phyloP scores from a whole-genome alignment of 2,113 vertebrate genomes.

The Pongo abelii region DNA sequence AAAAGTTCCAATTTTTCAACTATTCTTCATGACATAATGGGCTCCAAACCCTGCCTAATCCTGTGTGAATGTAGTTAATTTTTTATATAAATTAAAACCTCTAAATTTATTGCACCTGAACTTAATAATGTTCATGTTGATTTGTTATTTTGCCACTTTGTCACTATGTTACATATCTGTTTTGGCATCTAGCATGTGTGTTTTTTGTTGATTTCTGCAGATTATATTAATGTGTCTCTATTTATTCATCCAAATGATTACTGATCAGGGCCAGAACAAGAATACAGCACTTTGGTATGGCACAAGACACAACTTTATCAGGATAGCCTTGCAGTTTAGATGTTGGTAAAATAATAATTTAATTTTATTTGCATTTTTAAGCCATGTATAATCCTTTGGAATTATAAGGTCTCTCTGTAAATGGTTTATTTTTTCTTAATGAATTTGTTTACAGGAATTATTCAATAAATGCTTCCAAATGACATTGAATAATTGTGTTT shows the following conservation, averaged over 20 bases:
- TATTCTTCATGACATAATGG: neutral
- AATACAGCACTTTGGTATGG: no score
- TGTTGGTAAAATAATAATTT: neutral
- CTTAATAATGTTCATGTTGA: neutral
- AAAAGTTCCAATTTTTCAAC: neutral
- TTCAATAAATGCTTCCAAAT: neutral
- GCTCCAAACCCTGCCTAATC: neutral
- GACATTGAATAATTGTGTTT: neutral
- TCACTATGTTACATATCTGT: neutral
- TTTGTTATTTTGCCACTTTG: neutral
- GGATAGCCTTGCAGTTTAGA: neutral
- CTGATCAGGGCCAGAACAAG: neutral
- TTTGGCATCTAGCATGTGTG: neutral
- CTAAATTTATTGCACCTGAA: neutral
- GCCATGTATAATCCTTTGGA: neutral
- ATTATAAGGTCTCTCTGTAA: neutral
- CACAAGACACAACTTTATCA: neutral
- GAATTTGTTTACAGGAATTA: neutral
- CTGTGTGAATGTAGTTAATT: neutral
- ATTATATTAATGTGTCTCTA: neutral
- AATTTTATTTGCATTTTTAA: conserved; percentile 13
- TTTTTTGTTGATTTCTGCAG: neutral
- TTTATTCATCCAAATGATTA: neutral
- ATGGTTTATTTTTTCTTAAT: neutral
- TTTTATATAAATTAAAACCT: neutral